Base-by-base conservation (phyloP, 2,888 invertebrate species). In the Amblyteles armatorius region DNA sequence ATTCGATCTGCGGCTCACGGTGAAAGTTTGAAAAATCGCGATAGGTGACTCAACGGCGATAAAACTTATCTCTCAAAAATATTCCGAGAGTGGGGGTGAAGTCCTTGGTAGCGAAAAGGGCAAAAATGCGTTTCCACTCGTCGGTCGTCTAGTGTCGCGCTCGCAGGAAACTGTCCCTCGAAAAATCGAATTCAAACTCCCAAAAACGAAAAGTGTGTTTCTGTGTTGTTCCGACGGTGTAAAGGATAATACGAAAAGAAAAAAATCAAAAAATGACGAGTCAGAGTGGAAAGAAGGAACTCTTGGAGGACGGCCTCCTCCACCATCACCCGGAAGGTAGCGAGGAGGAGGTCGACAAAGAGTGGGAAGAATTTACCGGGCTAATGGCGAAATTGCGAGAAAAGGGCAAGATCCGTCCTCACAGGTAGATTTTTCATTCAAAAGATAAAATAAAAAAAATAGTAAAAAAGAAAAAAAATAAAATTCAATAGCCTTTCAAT, bases 341-440 rank as follows among this genome's bases (percentile, higher is more conserved):
- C 87, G 94, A 94, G 86, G 95, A 94, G 86, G 95, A 94, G 57
- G 94, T 94, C 26, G 95, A 96, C 89, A 94, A 94, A 87, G 95
- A 95, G 91, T 96, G 96, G 95, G 95, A 95, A 83, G 95, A 95
- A 89, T 95, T 95, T 88, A 94, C 94, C 19, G 94, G 95, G 86
- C 91, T 95, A 50, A 94, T 95, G 91, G 94, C 94, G 63, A 94
- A 94, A 88, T 94, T 94, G 87, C 92, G 92, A 86, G 92, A 92
- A 83, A 93, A 91, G 84, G 93, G 91, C 29, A 90, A 88, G 60
- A 91, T 89, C 83, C 90, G 91, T n/a, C 91, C 91, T 36, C 91
- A 92, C 90, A 93, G 93, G 93, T 93, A 93, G 69, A 77, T 33
- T n/a, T 50, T 69, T 19, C 3, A 57, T 52, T 40, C 7, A 26